phyloP scores from a whole-genome alignment of 1,140 invertebrate species.

The Bombyx mori region DNA sequence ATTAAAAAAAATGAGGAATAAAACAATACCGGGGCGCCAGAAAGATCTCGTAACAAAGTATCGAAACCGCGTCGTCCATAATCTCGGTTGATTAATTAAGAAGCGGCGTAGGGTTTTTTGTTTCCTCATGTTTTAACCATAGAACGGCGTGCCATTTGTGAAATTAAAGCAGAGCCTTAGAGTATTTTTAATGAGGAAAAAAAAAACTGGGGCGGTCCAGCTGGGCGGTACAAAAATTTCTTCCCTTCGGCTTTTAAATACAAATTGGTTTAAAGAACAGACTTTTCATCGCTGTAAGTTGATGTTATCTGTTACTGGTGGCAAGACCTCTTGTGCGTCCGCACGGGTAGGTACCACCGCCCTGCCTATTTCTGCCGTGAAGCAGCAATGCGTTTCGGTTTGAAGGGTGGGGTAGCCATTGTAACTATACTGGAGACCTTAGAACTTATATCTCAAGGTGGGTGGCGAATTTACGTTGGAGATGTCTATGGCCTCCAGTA shows the following conservation, averaged over 20 bases:
- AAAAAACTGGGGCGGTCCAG: slow-evolving; percentile 26
- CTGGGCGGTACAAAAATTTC: slow-evolving; percentile 32
- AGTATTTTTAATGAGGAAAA: slow-evolving; percentile 28
- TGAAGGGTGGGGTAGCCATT: too few relatives aligned
- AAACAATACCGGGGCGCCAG: too few relatives aligned
- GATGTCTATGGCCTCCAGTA: too few relatives aligned
- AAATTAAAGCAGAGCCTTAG: slow-evolving; percentile 31
- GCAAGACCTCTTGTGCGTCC: not conserved
- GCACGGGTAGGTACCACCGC: too few relatives aligned
- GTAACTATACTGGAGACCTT: too few relatives aligned
- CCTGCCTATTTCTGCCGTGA: too few relatives aligned
- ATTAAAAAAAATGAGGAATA: too few relatives aligned
- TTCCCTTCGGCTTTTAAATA: slow-evolving; percentile 22
- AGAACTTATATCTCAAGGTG: too few relatives aligned
- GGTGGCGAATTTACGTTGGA: too few relatives aligned
- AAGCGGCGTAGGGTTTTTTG: slow-evolving; percentile 2
- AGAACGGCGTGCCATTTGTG: slow-evolving; percentile 27
- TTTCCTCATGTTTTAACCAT: slow-evolving; percentile 17
- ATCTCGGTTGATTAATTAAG: slow-evolving; percentile 5
- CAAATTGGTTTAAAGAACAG: not conserved
- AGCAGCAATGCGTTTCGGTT: too few relatives aligned
- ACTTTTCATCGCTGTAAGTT: not conserved
- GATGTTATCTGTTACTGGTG: not conserved
- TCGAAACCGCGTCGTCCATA: too few relatives aligned
- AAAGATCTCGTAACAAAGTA: too few relatives aligned